Evolutionary conservation across 2,888 invertebrate genomes (phyloP).

Genomic region (Limulus polyphemus): DNA sequence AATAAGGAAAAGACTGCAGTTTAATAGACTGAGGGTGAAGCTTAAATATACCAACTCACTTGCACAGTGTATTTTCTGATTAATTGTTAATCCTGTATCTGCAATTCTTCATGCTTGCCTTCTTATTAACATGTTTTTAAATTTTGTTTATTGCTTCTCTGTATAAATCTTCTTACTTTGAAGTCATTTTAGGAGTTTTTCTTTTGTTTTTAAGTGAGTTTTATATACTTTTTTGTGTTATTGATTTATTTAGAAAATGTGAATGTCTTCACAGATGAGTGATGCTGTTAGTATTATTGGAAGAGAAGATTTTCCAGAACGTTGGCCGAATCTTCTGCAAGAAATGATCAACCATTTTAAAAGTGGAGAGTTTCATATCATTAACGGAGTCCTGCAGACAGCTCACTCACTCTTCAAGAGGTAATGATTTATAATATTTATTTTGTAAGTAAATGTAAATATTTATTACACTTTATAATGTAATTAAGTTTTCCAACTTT

Average conservation of each 20-base stretch:
- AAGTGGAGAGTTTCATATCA: conserved; percentile 77
- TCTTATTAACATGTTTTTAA: too few relatives aligned
- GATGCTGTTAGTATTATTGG: conserved; percentile 94
- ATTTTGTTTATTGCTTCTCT: too few relatives aligned
- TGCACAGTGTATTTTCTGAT: too few relatives aligned
- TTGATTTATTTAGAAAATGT: background rate
- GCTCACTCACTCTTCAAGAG: conserved; percentile 93
- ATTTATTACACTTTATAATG: background rate
- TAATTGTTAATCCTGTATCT: too few relatives aligned
- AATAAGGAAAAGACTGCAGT: too few relatives aligned
- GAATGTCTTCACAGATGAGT: conserved; percentile 46
- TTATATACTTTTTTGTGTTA: too few relatives aligned
- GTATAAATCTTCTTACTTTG: too few relatives aligned
- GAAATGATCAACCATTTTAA: conserved; percentile 88
- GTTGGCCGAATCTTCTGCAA: conserved; percentile 85
- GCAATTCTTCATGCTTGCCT: too few relatives aligned
- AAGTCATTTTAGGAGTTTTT: too few relatives aligned
- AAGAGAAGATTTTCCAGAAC: conserved; percentile 89
- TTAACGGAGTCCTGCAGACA: conserved; percentile 86
- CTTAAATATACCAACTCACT: too few relatives aligned
- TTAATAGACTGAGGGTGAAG: too few relatives aligned
- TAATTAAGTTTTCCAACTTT: conserved; percentile 2
- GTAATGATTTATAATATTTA: conserved; percentile 20
- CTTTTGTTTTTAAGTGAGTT: too few relatives aligned
- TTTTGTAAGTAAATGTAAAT: background rate